Conservation (phyloP, 2,888 invertebrate species). For the Cheilosia impressa region DNA sequence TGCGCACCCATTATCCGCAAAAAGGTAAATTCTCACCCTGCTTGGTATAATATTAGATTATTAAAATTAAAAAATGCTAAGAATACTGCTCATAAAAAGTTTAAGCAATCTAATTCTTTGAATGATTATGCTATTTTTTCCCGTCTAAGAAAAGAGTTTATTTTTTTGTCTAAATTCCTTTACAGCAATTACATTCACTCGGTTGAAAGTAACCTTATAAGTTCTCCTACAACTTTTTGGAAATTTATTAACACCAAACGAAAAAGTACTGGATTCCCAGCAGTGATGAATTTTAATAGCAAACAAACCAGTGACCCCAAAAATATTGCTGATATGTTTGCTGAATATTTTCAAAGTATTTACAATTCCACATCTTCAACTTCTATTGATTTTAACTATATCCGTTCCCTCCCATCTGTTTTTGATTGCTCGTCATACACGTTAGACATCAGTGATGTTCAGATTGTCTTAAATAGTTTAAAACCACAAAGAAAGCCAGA, state of each 20-base stretch:
- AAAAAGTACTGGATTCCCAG: not conserved
- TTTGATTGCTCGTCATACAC: too few species aligned
- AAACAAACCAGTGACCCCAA: not conserved
- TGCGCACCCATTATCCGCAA: too few species aligned
- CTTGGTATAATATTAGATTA: not conserved
- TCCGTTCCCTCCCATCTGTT: too few species aligned
- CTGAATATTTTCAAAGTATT: too few species aligned
- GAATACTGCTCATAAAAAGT: not conserved
- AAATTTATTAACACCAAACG: not conserved
- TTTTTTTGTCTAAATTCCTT: not conserved
- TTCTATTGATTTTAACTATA: too few species aligned
- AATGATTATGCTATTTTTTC: not conserved
- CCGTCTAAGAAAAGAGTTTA: not conserved
- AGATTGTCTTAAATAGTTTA: too few species aligned
- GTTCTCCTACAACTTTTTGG: not conserved
- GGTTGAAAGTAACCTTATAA: not conserved
- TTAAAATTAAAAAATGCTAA: conserved; percentile 2
- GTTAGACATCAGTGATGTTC: too few species aligned
- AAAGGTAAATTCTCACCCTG: conserved; percentile 1
- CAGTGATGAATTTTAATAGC: conserved; percentile 1
- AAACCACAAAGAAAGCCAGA: too few species aligned
- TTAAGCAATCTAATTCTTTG: not conserved
- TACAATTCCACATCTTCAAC: too few species aligned
- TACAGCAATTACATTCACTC: not conserved
- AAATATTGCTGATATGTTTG: not conserved